Conservation (phyloP, 2,113 vertebrate species). For the Boulengeromyrus knoepffleri region DNA sequence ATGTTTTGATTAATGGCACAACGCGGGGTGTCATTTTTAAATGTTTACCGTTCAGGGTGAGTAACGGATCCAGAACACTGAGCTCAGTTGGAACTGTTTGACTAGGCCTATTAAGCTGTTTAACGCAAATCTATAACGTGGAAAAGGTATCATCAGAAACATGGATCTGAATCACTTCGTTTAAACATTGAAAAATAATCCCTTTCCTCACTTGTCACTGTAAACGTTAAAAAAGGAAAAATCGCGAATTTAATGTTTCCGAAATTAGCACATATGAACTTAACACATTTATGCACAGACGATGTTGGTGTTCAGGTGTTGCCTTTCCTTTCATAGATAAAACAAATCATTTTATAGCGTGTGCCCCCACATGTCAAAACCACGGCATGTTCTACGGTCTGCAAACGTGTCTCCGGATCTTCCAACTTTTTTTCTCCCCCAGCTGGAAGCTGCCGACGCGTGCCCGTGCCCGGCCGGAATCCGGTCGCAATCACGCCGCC, state of each 20-base stretch:
- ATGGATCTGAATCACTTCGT: background rate
- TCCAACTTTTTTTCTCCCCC: slow-evolving; percentile 9
- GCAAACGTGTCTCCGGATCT: background rate
- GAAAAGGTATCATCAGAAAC: background rate
- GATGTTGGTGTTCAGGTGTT: background rate
- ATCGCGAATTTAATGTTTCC: background rate
- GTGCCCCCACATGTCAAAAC: background rate
- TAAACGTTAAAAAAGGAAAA: background rate
- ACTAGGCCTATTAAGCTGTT: background rate
- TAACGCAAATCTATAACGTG: background rate
- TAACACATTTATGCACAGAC: background rate
- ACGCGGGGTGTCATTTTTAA: background rate
- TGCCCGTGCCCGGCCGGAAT: slow-evolving; percentile 24
- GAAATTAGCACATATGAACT: background rate
- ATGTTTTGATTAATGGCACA: background rate
- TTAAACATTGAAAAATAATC: background rate
- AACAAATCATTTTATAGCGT: background rate
- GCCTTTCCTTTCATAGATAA: background rate
- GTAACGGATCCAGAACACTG: background rate
- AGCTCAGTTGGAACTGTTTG: background rate
- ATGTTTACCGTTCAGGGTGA: background rate
- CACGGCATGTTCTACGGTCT: background rate
- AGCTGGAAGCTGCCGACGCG: slow-evolving; percentile 13
- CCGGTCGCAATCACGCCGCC: slow-evolving; percentile 24
- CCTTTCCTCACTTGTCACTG: background rate